Base-by-base conservation (phyloP, 2,888 invertebrate genomes). In the Nomada flava region DNA sequence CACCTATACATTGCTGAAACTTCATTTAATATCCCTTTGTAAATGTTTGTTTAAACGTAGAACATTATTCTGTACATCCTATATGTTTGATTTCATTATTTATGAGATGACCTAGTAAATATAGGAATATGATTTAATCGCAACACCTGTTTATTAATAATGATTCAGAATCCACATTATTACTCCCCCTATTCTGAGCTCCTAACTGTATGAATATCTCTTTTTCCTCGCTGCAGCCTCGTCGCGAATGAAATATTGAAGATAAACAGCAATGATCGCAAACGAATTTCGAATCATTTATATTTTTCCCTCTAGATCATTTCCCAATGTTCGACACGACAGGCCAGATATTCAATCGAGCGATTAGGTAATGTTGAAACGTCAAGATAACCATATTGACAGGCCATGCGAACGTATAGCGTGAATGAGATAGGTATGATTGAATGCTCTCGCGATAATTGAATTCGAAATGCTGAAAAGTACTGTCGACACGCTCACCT, bases 371-470 rank as follows among this genome's bases (percentile, higher is more conserved):
- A 47, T 47, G 55, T 63, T 50, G 47, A 59, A 68, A 50, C 36
- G 20, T 36, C 52, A 44, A 71, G 62, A 79, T 75, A 82, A 42
- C 47, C n/a, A 7, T 71, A 18, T 67, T 59, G 44, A 44, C 74
- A 42, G 53, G 23, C 44, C 44, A 10, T 23, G n/a, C 26, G 15
- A 15, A 62, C 26, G 55, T 53, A 29, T 59, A 57, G 20, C 20
- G 20, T 11, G 50, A 64, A 20, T 18, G 60, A 64, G 60, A 62
- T 67, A 64, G 53, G 55, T 67, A 67, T 26, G 29, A 63, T 55
- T 44, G 44, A 42, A 52, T 36, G 15, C 2, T 62, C 50, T 50
- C 60, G 36, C 76, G 71, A 67, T 62, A 71, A 71, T 59, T 68
- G 50, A 63, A 68, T 67, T 78, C 67, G 67, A 72, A 79, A 60